Evolutionary conservation across 2,113 vertebrate species (phyloP), one percentile per base, ranked within the genome.

Genomic region (Pseudolaguvia tuberculata): DNA sequence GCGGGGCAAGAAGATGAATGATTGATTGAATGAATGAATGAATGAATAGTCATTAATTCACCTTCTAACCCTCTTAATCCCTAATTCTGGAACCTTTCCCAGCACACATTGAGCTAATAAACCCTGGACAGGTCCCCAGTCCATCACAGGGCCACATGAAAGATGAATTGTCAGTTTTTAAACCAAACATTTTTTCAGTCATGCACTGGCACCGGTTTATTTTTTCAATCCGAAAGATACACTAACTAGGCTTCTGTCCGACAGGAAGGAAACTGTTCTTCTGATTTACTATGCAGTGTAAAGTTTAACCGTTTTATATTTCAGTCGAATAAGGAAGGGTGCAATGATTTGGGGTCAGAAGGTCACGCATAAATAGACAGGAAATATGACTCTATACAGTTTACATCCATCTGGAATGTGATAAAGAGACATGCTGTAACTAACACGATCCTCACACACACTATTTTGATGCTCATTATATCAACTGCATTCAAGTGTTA

Each of bases 301-400:
- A 48, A 66, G 42, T 66, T 66, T 11, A 66, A 78, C 69, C n/a
- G 55, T 53, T 27, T 69, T 17, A 31, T 25, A 69, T 69, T 53
- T 27, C 27, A 69, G 27, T 52, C 66, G 52, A 27, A 52, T 69
- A 35, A 52, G 48, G 48, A n/a, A 27, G 52, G 27, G 66, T 66
- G 63, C 35, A 69, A 52, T 69, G 25, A 52, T 53, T 69, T 21
- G 48, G 48, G 27, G 48, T 18, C 27, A 21, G 31, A 69, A 52
- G 66, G 25, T 11, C 48, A 66, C 6, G 3, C 31, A 3, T 39
- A 27, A 14, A 62, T 39, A 25, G 21, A 39, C 35, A 7, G 21
- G 53, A 25, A 21, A 55, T 51, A 25, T 17, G 31, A 65, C n/a
- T 31, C 45, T 17, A 42, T 70, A 35, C 21, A 57, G 21, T 29